A percentile compares a stretch with the other conserved stretches of the same genome.
phyloP scores from a whole-genome alignment of 2,113 vertebrate genomes.

The Ptilonorhynchus violaceus region DNA sequence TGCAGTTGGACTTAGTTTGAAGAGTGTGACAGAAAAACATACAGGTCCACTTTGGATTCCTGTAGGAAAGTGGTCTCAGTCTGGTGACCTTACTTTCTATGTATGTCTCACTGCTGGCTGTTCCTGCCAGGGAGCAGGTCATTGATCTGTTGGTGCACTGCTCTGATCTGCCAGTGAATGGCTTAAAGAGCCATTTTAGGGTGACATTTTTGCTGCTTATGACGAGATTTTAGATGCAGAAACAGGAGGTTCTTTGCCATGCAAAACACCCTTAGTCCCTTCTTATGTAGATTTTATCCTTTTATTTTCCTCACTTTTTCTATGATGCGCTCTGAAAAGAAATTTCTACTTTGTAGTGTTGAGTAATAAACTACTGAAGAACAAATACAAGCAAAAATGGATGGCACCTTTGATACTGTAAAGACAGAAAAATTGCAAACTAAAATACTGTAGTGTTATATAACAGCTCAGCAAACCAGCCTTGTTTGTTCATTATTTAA shows the following conservation, averaged over 20 bases:
- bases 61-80: neutral
- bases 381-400: neutral
- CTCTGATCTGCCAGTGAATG: neutral
- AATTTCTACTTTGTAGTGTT: neutral
- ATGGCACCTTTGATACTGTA: neutral
- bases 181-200: neutral
- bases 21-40: neutral
- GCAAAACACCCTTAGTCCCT: neutral
- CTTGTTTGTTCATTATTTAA: neutral
- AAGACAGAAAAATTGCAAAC: neutral
- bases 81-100: neutral
- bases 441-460: neutral
- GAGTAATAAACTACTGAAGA: neutral
- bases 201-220: neutral
- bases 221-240: neutral
- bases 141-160: neutral
- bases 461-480: neutral
- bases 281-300: neutral
- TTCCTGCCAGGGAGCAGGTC: neutral
- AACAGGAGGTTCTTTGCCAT: neutral
- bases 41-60: neutral
- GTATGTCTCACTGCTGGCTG: neutral
- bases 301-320: neutral
- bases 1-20: neutral
- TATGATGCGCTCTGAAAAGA: neutral